Evolutionary conservation across 30 jellyfish, hydroid and myxozoan genomes (phyloP).

Genomic region (Catostylus mosaicus): DNA sequence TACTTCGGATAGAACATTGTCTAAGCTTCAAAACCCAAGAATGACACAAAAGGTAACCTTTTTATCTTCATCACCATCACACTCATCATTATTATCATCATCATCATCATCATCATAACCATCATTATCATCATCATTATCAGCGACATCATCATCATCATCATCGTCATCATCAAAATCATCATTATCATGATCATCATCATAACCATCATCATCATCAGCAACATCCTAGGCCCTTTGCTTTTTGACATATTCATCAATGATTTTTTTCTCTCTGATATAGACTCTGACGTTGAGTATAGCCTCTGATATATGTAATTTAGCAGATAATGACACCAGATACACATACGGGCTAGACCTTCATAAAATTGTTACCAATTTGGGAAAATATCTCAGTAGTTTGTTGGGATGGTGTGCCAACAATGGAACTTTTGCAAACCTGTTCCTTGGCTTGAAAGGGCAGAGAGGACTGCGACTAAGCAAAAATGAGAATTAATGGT

Average conservation of each 20-base stretch:
- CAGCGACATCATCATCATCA: too few relatives aligned
- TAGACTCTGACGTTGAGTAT: too few relatives aligned
- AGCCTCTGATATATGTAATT: not conserved
- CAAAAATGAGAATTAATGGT: not conserved
- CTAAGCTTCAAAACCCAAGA: constrained; percentile 65
- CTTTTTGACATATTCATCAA: too few relatives aligned
- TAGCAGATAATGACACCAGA: not conserved
- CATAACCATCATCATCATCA: too few relatives aligned
- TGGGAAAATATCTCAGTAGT: not conserved
- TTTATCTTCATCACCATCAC: too few relatives aligned
- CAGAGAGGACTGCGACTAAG: not conserved
- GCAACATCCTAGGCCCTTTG: too few relatives aligned
- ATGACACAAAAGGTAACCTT: constrained; percentile 78
- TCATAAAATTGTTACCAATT: not conserved
- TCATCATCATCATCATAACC: too few relatives aligned
- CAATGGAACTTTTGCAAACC: not conserved
- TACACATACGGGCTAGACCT: not conserved
- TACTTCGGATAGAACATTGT: constrained; percentile 84
- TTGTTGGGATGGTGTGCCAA: not conserved
- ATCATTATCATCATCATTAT: too few relatives aligned
- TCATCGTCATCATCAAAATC: too few relatives aligned
- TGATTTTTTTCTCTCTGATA: too few relatives aligned
- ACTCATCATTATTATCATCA: too few relatives aligned
- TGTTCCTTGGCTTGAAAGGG: not conserved
- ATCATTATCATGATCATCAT: too few relatives aligned